phyloP scores from a whole-genome alignment of 2,113 vertebrate genomes.

The Coregonus clupeaformis region DNA sequence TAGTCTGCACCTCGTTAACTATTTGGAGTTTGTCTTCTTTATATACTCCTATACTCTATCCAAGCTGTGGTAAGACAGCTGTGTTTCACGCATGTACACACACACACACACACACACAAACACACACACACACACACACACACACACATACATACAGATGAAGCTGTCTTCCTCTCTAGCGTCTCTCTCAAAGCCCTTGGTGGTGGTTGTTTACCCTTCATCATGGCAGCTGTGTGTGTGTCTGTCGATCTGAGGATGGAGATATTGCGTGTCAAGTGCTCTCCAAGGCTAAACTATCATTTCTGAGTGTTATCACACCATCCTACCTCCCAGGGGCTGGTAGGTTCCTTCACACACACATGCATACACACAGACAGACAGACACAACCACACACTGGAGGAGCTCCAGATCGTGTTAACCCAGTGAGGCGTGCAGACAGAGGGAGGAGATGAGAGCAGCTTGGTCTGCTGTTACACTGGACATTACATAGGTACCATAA shows the following conservation, averaged over 20 bases:
- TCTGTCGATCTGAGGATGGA: slow-evolving; percentile 70
- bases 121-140: slow-evolving; percentile 48
- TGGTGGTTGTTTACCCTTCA: slow-evolving; percentile 75
- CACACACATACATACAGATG: slow-evolving; percentile 61
- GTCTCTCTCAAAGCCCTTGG: slow-evolving; percentile 64
- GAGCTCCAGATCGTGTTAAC: slow-evolving; percentile 65
- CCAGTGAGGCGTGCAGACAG: slow-evolving; percentile 57
- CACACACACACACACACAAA: neutral
- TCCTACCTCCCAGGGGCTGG: slow-evolving; percentile 67
- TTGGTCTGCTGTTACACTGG: slow-evolving; percentile 41
- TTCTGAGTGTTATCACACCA: slow-evolving; percentile 79
- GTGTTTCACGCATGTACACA: neutral
- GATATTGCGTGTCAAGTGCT: slow-evolving; percentile 80
- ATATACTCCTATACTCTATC: too few species aligned
- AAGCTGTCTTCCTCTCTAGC: slow-evolving; percentile 48
- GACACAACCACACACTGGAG: slow-evolving; percentile 34
- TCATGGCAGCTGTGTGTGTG: slow-evolving; percentile 64
- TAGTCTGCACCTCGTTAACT: too few species aligned
- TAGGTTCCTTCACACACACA: slow-evolving; percentile 52
- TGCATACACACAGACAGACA: slow-evolving; percentile 18
- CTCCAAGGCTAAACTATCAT: slow-evolving; percentile 81
- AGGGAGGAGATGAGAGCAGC: slow-evolving; percentile 47
- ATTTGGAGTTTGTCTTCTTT: too few species aligned
- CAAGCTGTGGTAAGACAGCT: neutral
- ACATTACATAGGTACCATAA: slow-evolving; percentile 40